Percentiles rank a stretch among this genome's conserved stretches.
Conservation (phyloP, 2,113 vertebrate species). For the Malurus melanocephalus region DNA sequence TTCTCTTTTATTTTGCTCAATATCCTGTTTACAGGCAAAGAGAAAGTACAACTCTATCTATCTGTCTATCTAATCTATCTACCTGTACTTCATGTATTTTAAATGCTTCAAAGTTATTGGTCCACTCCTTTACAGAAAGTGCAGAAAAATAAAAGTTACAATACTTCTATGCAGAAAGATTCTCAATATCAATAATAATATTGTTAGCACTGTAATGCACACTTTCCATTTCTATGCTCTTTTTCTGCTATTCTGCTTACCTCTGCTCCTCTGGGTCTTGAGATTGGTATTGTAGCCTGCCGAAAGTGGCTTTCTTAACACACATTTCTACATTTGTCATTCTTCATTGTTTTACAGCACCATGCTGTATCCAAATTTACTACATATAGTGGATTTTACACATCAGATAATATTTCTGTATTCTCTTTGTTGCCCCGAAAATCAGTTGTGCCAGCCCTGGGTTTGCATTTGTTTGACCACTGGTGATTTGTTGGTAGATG, state of each 20-base stretch:
- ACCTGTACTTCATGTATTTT: background rate
- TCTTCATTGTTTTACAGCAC: background rate
- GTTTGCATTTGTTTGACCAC: background rate
- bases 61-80: background rate
- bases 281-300: background rate
- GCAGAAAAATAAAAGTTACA: background rate
- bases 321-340: background rate
- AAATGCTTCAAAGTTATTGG: background rate
- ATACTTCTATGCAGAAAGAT: background rate
- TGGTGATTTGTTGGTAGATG: background rate
- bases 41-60: background rate
- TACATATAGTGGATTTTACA: background rate
- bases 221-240: background rate
- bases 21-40: fast-evolving
- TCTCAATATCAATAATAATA: background rate
- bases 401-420: background rate
- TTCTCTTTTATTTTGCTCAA: background rate
- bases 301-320: background rate
- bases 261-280: background rate
- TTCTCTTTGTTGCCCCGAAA: background rate
- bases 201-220: background rate
- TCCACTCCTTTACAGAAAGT: background rate
- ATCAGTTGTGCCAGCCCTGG: background rate
- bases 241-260: background rate
- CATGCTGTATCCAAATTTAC: background rate